A percentile compares a stretch with the other conserved stretches of the same genome.
Evolutionary conservation across 2,113 vertebrate species (phyloP).

Genomic region (Ploceus nigricollis): DNA sequence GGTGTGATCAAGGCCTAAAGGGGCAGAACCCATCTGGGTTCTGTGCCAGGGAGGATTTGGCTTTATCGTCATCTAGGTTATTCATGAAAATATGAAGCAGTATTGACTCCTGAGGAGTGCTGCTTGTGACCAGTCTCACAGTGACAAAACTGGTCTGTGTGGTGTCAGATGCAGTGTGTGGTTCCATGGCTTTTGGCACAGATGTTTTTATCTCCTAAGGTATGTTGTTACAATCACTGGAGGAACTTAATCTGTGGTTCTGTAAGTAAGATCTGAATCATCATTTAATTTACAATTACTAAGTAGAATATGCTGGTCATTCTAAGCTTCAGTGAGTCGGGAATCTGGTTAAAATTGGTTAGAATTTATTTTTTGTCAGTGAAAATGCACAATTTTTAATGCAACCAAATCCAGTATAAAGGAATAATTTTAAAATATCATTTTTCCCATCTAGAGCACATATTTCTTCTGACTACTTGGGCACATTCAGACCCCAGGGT

Average conservation of each 20-base stretch:
- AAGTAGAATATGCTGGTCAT: not conserved
- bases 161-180: not conserved
- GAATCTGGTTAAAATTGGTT: not conserved
- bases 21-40: not conserved
- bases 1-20: not conserved
- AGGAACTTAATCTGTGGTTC: not conserved
- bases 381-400: not conserved
- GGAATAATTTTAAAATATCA: not conserved
- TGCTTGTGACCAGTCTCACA: not conserved
- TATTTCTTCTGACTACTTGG: conserved; percentile 17
- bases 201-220: not conserved
- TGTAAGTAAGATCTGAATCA: not conserved
- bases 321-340: not conserved
- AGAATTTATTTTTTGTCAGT: not conserved
- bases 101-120: not conserved
- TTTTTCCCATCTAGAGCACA: not conserved
- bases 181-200: not conserved
- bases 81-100: not conserved
- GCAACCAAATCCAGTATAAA: not conserved
- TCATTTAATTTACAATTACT: not conserved
- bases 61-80: not conserved
- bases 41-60: not conserved
- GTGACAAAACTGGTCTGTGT: not conserved
- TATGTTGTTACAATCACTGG: not conserved
- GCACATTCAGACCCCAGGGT: not conserved